These are phyloP conservation scores for Chrysomela aeneicollis DNA, from an alignment of 2,888 invertebrate species.

Conservation along the genomic window DNA sequence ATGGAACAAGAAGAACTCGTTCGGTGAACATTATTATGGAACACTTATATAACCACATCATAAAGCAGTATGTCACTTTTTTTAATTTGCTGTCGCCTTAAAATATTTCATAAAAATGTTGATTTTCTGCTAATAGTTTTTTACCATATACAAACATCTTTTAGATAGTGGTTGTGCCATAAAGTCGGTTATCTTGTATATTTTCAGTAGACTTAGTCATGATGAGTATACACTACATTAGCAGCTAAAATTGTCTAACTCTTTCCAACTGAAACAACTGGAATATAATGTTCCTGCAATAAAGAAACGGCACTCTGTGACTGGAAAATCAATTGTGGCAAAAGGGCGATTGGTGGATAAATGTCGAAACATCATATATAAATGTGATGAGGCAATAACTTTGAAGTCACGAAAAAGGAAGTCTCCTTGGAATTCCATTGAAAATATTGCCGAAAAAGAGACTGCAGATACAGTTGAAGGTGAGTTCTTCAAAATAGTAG, in stretches of 20 bases:
- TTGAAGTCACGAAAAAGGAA: conserved; percentile 11
- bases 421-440: background rate
- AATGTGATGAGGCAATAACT: conserved; percentile 13
- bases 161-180: background rate
- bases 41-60: conserved; percentile 15
- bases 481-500: conserved; percentile 7
- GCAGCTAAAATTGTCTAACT: conserved; percentile 8
- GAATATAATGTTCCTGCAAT: background rate
- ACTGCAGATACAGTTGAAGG: background rate
- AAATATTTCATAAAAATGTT: background rate
- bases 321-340: conserved; percentile 12
- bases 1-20: conserved; percentile 15
- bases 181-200: conserved; percentile 5
- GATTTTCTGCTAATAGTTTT: no score
- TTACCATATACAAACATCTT: conserved; percentile 4
- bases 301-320: conserved; percentile 5
- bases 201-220: conserved; percentile 14
- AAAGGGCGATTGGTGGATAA: conserved; percentile 16
- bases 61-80: conserved; percentile 6
- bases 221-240: conserved; percentile 14
- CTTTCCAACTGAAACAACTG: conserved; percentile 15
- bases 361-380: conserved; percentile 12
- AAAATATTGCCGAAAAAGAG: background rate
- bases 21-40: conserved; percentile 13
- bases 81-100: background rate